Percentiles rank a stretch among this genome's conserved stretches.
These are phyloP conservation scores for Drosophila pseudotakahashii DNA, from an alignment of 2,888 invertebrate genomes.

Conservation along the genomic window DNA sequence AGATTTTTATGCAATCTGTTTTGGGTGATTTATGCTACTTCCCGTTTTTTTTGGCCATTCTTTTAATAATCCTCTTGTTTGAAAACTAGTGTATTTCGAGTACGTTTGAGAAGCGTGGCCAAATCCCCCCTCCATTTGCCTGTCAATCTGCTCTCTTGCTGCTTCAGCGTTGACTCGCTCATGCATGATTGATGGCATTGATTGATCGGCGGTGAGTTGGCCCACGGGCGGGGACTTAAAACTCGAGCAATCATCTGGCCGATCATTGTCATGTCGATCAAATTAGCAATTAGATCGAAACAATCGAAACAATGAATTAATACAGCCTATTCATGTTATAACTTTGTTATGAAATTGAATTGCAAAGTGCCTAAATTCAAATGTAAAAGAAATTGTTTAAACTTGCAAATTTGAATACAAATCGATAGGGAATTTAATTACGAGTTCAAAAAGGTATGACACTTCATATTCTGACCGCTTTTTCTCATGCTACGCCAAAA, in stretches of 20 bases:
- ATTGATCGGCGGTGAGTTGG: slow-evolving; percentile 39
- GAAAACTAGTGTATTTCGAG: slow-evolving; percentile 2
- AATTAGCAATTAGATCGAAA: slow-evolving; percentile 40
- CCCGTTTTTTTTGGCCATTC: too few relatives aligned
- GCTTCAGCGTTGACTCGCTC: slow-evolving; percentile 10
- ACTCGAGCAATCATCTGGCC: slow-evolving; percentile 21
- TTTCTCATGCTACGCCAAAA: too few relatives aligned
- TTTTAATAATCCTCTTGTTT: background rate
- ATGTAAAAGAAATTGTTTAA: slow-evolving; percentile 21
- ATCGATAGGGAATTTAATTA: too few relatives aligned
- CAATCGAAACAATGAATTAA: slow-evolving; percentile 29
- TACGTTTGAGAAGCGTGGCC: slow-evolving; percentile 1
- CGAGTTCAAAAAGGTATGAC: too few relatives aligned
- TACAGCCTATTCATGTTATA: slow-evolving; percentile 21
- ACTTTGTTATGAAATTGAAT: slow-evolving; percentile 35
- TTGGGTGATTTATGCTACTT: too few relatives aligned
- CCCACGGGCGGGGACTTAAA: slow-evolving; percentile 13
- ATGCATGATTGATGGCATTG: slow-evolving; percentile 63
- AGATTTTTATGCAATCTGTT: too few relatives aligned
- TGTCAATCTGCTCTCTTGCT: slow-evolving; percentile 10
- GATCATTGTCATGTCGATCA: slow-evolving; percentile 42
- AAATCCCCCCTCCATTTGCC: slow-evolving; percentile 1
- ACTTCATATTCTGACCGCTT: too few relatives aligned
- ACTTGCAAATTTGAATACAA: too few relatives aligned
- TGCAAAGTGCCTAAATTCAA: slow-evolving; percentile 26